Evolutionary conservation across 2,888 invertebrate genomes (phyloP), one percentile per base, ranked within the genome.

Genomic region (Tetrapedia diversipes): DNA sequence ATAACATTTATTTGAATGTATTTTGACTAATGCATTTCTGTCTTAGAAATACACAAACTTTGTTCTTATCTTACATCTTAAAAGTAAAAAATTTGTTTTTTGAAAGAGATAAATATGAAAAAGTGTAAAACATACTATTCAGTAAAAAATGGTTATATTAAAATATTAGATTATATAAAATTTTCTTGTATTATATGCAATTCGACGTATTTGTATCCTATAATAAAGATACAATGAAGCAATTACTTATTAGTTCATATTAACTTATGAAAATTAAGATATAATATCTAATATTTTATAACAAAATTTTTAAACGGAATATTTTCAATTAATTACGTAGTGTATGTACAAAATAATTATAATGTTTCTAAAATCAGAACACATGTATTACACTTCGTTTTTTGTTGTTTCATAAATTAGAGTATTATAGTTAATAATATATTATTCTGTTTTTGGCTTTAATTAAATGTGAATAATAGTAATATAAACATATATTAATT

Each of bases 121-220:
- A 69, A 80, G 68, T 81, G 75, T 77, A 83, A 82, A 80, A 67
- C 49, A 70, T 83, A 67, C 43, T 65, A 66, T 39, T 16, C 32
- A 64, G 68, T 71, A 79, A 76, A 83, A 81, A 76, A 56, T 53
- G 49, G 63, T 65, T 71, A 60, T 84, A 84, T 81, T 81, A 69
- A 77, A 83, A 74, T 67, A 79, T 56, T 53, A 77, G 51, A 27
- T 72, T 71, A 70, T 81, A 83, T 67, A 82, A 82, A 72, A 78
- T 54, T 22, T 56, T 41, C 39, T 29, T 16, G 59, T 43, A 34
- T 63, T 19, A 34, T 43, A 56, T 51, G 29, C 43, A 61, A 67
- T 56, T 47, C 69, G 60, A 75, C 53, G 76, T 57, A 3, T 59
- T 70, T 73, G 41, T 43, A 68, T 41, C 47, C 61, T 60, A 76